These are phyloP conservation scores for Lasius platythorax DNA, from an alignment of 2,888 invertebrate genomes.

Conservation along the genomic window DNA sequence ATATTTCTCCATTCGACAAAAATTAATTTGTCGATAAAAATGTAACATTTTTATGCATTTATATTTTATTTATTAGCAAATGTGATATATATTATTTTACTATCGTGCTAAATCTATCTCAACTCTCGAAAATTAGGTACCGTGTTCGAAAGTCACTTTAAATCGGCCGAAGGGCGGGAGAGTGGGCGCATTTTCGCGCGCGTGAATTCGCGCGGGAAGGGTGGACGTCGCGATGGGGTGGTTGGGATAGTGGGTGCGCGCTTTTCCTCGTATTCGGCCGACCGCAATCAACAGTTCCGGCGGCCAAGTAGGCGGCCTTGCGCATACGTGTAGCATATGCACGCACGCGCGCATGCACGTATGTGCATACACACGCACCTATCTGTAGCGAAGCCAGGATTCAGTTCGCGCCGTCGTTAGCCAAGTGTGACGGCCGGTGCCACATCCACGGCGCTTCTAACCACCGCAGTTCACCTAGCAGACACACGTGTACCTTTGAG, in stretches of 20 bases:
- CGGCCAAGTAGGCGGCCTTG: conserved; percentile 56
- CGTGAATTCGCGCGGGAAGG: background rate
- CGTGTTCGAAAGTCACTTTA: conserved; percentile 5
- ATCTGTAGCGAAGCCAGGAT: conserved; percentile 52
- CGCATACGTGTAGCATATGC: conserved; percentile 28
- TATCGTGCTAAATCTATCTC: background rate
- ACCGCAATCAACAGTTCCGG: conserved; percentile 74
- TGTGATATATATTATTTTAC: background rate
- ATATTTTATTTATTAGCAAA: background rate
- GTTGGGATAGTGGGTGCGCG: conserved; percentile 32
- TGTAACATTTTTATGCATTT: background rate
- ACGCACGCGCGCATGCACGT: background rate
- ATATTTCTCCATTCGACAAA: background rate
- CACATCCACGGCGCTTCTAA: conserved; percentile 61
- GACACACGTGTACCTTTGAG: conserved; percentile 46
- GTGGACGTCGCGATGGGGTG: conserved; percentile 32
- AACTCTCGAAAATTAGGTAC: background rate
- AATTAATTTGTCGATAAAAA: background rate
- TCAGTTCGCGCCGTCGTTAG: conserved; percentile 69
- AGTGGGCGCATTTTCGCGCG: conserved; percentile 47
- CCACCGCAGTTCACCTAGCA: conserved; percentile 37
- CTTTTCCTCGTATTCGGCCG: conserved; percentile 64
- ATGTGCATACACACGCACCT: conserved; percentile 44
- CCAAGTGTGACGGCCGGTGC: conserved; percentile 75
- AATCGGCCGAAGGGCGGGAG: conserved; percentile 20